Evolutionary conservation across 2,888 invertebrate genomes (phyloP).

Genomic region (Blastobasis lacticolella): DNA sequence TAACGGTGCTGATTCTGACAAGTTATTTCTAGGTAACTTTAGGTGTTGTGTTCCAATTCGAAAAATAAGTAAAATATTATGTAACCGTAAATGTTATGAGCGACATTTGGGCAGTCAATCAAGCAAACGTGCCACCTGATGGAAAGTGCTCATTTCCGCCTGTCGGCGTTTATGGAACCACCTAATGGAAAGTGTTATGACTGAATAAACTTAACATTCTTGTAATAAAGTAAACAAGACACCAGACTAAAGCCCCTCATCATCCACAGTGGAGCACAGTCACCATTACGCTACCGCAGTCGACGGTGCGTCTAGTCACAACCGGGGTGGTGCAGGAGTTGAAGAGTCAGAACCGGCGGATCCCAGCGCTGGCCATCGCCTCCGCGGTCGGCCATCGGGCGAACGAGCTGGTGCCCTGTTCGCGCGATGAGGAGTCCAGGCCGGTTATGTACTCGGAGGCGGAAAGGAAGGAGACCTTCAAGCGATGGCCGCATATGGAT

Average conservation of each 20-base stretch:
- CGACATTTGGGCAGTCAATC: no score
- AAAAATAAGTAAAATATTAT: no score
- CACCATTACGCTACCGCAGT: slow-evolving; percentile 85
- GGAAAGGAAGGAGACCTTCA: slow-evolving; percentile 91
- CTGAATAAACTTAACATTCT: no score
- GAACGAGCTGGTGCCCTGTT: slow-evolving; percentile 80
- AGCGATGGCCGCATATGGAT: slow-evolving; percentile 97
- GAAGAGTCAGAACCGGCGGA: slow-evolving; percentile 85
- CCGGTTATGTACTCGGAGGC: slow-evolving; percentile 93
- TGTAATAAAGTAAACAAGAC: no score
- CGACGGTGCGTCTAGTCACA: slow-evolving; percentile 85
- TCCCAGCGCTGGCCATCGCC: slow-evolving; percentile 90
- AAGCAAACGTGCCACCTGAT: no score
- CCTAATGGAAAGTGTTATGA: no score
- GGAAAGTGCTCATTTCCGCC: no score
- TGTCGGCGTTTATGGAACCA: no score
- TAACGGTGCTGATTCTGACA: no score
- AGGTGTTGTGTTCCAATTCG: no score
- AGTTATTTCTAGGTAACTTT: no score
- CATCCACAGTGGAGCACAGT: slow-evolving; percentile 91
- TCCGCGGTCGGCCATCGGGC: slow-evolving; percentile 92
- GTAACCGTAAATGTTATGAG: no score
- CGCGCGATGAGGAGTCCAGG: slow-evolving; percentile 61
- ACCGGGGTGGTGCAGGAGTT: slow-evolving; percentile 87
- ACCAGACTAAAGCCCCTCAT: background rate